Conservation (phyloP, 1,140 invertebrate species). For the Homarus americanus region DNA sequence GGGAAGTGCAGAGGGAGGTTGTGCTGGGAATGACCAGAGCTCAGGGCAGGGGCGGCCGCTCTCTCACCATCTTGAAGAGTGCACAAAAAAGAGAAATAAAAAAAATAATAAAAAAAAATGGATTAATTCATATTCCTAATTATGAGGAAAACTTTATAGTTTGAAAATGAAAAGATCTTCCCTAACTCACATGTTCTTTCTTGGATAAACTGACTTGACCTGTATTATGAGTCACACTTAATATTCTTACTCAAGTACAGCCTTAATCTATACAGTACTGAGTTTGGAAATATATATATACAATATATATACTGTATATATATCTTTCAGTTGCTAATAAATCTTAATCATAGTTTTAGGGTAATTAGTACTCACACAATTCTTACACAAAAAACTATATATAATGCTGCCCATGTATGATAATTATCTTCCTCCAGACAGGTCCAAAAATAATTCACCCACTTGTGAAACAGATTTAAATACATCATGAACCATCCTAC, state of each 20-base stretch:
- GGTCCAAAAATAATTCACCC: too few relatives aligned
- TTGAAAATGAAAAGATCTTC: slow-evolving; percentile 5
- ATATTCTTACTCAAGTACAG: background rate
- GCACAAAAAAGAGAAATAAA: slow-evolving; percentile 23
- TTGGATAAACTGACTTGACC: slow-evolving; percentile 43
- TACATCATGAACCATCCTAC: too few relatives aligned
- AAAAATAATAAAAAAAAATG: background rate
- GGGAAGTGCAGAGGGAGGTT: slow-evolving; percentile 69
- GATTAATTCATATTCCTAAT: slow-evolving; percentile 9
- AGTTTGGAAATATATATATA: too few relatives aligned
- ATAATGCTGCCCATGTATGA: too few relatives aligned
- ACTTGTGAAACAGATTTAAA: too few relatives aligned
- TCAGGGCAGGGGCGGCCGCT: slow-evolving; percentile 19
- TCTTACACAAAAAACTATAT: too few relatives aligned
- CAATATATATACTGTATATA: too few relatives aligned
- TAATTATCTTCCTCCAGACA: too few relatives aligned
- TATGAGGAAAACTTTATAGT: background rate
- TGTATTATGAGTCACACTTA: background rate
- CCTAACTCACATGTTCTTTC: slow-evolving; percentile 60
- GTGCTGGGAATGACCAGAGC: slow-evolving; percentile 58
- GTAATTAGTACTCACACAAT: too few relatives aligned
- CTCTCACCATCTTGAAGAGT: slow-evolving; percentile 37
- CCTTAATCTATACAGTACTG: background rate
- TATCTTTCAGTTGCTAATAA: too few relatives aligned
- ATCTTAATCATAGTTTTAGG: too few relatives aligned